A percentile compares a stretch with the other conserved stretches of the same genome.
Conservation (phyloP, 2,888 invertebrate species). For the Syritta pipiens region DNA sequence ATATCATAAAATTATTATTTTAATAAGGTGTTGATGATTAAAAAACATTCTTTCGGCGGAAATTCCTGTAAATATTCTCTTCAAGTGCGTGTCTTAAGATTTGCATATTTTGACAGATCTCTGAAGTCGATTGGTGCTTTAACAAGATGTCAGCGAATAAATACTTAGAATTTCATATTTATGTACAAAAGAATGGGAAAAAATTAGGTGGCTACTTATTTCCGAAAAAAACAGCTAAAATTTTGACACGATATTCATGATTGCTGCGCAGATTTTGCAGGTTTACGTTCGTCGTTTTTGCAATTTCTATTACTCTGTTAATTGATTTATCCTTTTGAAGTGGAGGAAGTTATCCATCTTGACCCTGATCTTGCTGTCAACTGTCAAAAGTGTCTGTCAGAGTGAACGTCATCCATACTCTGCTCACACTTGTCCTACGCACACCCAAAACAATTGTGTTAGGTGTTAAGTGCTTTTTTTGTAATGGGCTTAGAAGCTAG, state of each 20-base stretch:
- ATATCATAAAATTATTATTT: no score
- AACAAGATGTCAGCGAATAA: no score
- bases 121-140: not conserved
- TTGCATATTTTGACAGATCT: not conserved
- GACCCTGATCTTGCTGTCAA: slow-evolving; percentile 41
- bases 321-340: no score
- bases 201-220: no score
- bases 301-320: not conserved
- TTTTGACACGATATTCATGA: no score
- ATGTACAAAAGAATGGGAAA: no score
- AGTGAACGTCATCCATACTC: slow-evolving; percentile 2
- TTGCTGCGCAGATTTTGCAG: no score
- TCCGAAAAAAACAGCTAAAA: no score
- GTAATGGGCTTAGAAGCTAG: not conserved
- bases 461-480: slow-evolving; percentile 19
- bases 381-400: slow-evolving; percentile 14
- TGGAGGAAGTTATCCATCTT: no score
- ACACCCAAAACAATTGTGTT: slow-evolving; percentile 4
- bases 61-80: not conserved
- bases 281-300: no score
- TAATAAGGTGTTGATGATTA: not conserved
- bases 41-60: not conserved
- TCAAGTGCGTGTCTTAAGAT: no score
- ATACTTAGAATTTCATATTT: no score
- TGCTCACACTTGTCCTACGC: slow-evolving; percentile 12